phyloP scores from a whole-genome alignment of 1,140 invertebrate species.

The Drosophila pachea region DNA sequence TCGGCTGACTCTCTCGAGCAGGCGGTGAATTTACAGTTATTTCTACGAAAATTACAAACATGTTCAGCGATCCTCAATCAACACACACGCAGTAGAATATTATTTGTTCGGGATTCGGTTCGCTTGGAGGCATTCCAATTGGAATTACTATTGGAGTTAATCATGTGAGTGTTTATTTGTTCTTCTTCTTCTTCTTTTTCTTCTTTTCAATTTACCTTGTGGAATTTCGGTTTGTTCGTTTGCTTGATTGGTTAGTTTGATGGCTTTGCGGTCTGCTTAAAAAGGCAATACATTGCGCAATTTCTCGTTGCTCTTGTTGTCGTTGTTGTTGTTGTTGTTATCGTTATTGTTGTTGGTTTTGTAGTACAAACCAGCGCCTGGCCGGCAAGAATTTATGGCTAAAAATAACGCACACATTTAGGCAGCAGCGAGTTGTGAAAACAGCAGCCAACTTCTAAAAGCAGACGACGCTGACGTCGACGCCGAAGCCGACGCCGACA shows the following conservation, averaged over 20 bases:
- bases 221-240: constrained; percentile 34
- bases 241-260: constrained; percentile 21
- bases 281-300: constrained; percentile 22
- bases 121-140: constrained; percentile 2
- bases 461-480: constrained; percentile 14
- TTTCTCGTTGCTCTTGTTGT: neutral
- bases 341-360: constrained; percentile 12
- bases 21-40: no score
- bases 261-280: constrained; percentile 20
- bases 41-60: no score
- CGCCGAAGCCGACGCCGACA: neutral
- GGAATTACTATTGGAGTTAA: constrained; percentile 1
- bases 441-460: constrained; percentile 19
- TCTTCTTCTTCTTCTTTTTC: neutral
- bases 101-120: neutral
- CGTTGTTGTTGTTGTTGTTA: constrained; percentile 6
- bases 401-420: constrained; percentile 64
- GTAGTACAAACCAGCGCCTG: constrained; percentile 21
- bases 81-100: no score
- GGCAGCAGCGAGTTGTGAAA: constrained; percentile 17
- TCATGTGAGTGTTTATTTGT: constrained; percentile 8
- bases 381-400: constrained; percentile 56
- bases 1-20: no score
- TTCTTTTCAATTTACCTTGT: constrained; percentile 1
- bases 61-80: no score